A percentile compares a stretch with the other conserved stretches of the same genome.
Evolutionary conservation across 2,113 vertebrate species (phyloP).

Genomic region (Spermophilus dauricus): DNA sequence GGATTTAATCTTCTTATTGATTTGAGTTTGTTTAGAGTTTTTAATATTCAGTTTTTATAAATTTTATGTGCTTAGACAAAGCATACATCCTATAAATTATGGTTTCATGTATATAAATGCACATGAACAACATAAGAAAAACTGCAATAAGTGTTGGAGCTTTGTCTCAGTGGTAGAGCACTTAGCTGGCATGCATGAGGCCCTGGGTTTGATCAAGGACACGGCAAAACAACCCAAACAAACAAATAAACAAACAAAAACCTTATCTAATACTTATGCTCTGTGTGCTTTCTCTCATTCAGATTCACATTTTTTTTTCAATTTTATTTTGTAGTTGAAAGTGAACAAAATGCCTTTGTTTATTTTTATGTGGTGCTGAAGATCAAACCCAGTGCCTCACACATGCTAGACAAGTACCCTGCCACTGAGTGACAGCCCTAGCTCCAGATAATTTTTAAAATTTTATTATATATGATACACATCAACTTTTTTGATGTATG

Average conservation of each 20-base stretch:
- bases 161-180: no score
- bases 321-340: no score
- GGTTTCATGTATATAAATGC: neutral
- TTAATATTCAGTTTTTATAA: neutral
- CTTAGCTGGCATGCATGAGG: no score
- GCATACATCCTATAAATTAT: neutral
- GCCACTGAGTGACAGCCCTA: no score
- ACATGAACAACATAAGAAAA: neutral
- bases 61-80: neutral
- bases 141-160: no score
- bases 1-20: neutral
- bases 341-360: no score
- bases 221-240: no score
- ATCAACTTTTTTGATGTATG: neutral
- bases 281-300: neutral
- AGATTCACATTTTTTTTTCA: neutral
- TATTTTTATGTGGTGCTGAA: no score
- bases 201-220: no score
- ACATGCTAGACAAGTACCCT: no score
- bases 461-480: neutral
- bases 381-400: no score
- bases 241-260: neutral
- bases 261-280: neutral
- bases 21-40: neutral
- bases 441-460: neutral